These are phyloP conservation scores for Phrynocephalus vlangalii DNA, from an alignment of 2,797 vertebrate genomes.

Conservation along the genomic window DNA sequence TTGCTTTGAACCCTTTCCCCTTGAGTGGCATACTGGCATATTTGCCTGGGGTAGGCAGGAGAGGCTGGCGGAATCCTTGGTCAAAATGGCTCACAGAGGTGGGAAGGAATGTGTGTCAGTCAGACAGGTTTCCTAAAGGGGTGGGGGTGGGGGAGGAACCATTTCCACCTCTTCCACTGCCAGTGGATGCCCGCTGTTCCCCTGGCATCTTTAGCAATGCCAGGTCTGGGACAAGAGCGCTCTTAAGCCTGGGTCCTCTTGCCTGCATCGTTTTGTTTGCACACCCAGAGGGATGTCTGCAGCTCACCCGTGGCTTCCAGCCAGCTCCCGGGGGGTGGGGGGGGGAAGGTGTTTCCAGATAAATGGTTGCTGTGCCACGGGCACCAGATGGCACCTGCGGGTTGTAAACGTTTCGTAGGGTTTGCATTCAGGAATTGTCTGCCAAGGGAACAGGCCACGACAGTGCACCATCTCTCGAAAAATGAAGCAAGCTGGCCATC, in stretches of 20 bases:
- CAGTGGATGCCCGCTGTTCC: neutral
- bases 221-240: neutral
- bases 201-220: neutral
- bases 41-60: too few relatives aligned
- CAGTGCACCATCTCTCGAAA: neutral
- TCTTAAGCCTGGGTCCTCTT: rapidly evolving
- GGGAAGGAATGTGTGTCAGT: too few relatives aligned
- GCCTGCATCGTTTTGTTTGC: too few relatives aligned
- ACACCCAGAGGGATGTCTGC: slow-evolving; percentile 33
- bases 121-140: too few relatives aligned
- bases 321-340: slow-evolving; percentile 21
- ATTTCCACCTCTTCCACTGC: neutral
- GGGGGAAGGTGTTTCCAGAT: slow-evolving; percentile 43
- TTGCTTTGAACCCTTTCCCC: too few relatives aligned
- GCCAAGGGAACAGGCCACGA: neutral
- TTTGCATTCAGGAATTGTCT: slow-evolving; percentile 38
- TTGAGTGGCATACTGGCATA: too few relatives aligned
- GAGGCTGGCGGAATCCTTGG: too few relatives aligned
- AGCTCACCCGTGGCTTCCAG: slow-evolving; percentile 24
- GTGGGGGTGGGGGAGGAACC: neutral
- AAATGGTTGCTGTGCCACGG: slow-evolving; percentile 55
- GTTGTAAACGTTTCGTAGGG: slow-evolving; percentile 37
- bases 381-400: slow-evolving; percentile 55
- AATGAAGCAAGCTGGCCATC: too few relatives aligned
- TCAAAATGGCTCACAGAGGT: too few relatives aligned